Evolutionary conservation across 2,888 invertebrate species (phyloP).

Genomic region (Nymphalis urticae): DNA sequence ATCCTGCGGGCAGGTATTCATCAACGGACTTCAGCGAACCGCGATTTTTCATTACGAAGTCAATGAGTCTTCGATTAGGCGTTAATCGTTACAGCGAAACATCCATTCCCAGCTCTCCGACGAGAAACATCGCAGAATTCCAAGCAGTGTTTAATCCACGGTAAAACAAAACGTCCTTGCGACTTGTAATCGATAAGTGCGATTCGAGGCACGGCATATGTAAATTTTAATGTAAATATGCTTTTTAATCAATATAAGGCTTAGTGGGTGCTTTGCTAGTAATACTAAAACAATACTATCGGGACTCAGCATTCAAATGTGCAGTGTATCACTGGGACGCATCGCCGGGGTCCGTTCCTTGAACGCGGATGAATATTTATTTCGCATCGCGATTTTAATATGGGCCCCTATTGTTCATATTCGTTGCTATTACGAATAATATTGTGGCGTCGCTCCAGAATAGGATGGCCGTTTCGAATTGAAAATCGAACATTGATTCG

Average conservation of each 20-base stretch:
- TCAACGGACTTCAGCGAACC: constrained; percentile 23
- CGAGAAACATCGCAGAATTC: constrained; percentile 31
- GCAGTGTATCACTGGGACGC: constrained; percentile 61
- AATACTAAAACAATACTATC: constrained; percentile 72
- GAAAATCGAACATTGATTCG: constrained; percentile 23
- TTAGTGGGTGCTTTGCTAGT: constrained; percentile 44
- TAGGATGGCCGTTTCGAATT: constrained; percentile 38
- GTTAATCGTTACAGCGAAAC: constrained; percentile 41
- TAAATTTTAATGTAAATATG: constrained; percentile 74
- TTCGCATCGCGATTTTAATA: constrained; percentile 59
- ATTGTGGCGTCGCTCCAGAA: constrained; percentile 39
- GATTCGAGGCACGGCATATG: constrained; percentile 75
- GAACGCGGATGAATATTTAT: constrained; percentile 77
- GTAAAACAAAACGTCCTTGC: constrained; percentile 45
- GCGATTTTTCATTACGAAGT: constrained; percentile 32
- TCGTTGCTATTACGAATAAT: constrained; percentile 52
- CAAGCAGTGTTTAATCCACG: constrained; percentile 34
- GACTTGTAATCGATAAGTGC: constrained; percentile 70
- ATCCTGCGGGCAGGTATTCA: constrained; percentile 2
- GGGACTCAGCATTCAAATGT: constrained; percentile 68
- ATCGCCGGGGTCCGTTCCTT: constrained; percentile 59
- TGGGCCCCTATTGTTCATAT: constrained; percentile 64
- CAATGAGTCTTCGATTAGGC: constrained; percentile 36
- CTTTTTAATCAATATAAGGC: constrained; percentile 75
- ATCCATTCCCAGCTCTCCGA: constrained; percentile 31